Evolutionary conservation across 2,797 vertebrate species (phyloP).

Genomic region (Iguana delicatissima): DNA sequence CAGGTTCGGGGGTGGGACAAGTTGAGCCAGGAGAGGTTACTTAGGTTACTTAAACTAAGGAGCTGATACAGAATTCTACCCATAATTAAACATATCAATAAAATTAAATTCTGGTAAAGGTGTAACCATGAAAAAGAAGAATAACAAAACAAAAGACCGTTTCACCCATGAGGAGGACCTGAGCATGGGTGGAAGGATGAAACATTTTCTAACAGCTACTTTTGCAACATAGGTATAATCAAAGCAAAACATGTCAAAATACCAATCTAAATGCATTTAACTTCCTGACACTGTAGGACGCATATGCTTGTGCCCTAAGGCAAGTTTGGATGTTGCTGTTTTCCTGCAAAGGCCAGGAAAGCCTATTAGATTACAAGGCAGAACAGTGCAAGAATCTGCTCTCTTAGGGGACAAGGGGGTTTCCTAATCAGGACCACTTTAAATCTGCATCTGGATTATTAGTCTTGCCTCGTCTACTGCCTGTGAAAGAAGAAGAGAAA

Average conservation of each 20-base stretch:
- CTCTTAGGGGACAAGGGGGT: conserved; percentile 61
- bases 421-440: conserved; percentile 74
- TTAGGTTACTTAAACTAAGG: no score
- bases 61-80: no score
- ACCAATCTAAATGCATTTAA: conserved; percentile 71
- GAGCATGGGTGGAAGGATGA: not conserved
- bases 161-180: not conserved
- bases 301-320: conserved; percentile 66
- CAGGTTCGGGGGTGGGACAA: no score
- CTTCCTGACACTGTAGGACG: conserved; percentile 63
- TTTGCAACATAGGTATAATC: conserved; percentile 70
- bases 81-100: no score
- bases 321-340: conserved; percentile 30
- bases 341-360: conserved; percentile 33
- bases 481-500: conserved; percentile 50
- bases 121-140: no score
- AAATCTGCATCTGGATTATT: conserved; percentile 75
- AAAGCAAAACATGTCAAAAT: conserved; percentile 75
- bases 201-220: conserved; percentile 67
- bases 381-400: conserved; percentile 50
- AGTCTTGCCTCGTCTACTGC: conserved; percentile 61
- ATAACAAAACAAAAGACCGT: not conserved
- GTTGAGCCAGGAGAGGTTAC: no score
- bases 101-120: no score
- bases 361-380: conserved; percentile 73